These are phyloP conservation scores for Synaphobranchus kaupii DNA, from an alignment of 2,797 vertebrate genomes.

Conservation along the genomic window DNA sequence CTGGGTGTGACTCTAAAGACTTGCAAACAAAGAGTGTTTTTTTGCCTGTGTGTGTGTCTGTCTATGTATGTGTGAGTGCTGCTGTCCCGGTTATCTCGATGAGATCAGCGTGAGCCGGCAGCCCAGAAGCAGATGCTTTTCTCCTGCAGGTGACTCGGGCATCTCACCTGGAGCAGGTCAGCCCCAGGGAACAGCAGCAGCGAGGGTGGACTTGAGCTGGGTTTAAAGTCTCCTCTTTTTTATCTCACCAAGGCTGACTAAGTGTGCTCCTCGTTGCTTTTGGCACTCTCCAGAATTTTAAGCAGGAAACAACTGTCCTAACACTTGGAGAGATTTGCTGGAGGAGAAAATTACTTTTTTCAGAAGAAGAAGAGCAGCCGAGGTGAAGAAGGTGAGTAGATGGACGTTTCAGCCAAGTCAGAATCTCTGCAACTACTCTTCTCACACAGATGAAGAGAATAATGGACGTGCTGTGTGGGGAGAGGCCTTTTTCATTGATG, in stretches of 20 bases:
- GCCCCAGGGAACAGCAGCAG: not conserved
- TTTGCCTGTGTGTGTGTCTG: not conserved
- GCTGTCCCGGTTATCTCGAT: not conserved
- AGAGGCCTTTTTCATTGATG: not conserved
- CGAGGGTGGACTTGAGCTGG: not conserved
- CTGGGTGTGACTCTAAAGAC: not conserved
- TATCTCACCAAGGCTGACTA: not conserved
- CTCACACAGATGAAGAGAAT: not conserved
- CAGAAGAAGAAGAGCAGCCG: not conserved
- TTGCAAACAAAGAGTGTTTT: not conserved
- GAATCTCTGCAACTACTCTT: too few relatives aligned
- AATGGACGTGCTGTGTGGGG: not conserved
- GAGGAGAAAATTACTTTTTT: not conserved
- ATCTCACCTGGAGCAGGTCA: not conserved
- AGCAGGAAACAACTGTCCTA: not conserved
- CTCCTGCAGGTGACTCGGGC: not conserved
- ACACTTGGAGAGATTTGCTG: not conserved
- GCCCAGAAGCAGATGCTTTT: not conserved
- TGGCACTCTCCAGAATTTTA: not conserved
- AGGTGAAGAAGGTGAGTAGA: not conserved
- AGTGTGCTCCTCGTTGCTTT: not conserved
- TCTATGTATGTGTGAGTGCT: not conserved
- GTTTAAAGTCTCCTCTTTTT: not conserved
- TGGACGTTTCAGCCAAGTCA: not conserved
- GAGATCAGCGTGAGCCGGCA: not conserved